phyloP scores from a whole-genome alignment of 2,113 vertebrate species.

The Edolisoma coerulescens region DNA sequence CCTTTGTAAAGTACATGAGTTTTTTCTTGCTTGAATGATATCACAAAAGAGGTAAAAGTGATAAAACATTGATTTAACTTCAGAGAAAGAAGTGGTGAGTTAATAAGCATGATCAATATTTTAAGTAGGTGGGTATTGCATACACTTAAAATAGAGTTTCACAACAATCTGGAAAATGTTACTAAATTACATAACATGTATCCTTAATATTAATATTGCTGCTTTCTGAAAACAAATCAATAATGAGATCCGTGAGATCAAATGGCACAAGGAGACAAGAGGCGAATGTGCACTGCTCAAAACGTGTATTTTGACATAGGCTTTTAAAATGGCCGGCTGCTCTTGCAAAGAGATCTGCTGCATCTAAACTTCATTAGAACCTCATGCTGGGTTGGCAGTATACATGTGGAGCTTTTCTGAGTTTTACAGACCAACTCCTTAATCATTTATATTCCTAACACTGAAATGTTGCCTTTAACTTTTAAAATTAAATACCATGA shows the following conservation, averaged over 20 bases:
- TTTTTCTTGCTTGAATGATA: neutral
- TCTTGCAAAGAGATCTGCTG: neutral
- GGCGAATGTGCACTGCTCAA: neutral
- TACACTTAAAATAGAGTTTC: neutral
- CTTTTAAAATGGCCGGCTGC: neutral
- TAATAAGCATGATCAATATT: neutral
- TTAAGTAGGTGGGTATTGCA: neutral
- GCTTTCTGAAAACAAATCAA: neutral
- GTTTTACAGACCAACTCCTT: neutral
- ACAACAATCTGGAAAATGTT: neutral
- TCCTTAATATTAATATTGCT: neutral
- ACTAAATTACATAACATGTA: neutral
- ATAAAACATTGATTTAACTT: neutral
- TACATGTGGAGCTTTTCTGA: neutral
- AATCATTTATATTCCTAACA: neutral
- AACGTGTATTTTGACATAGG: rapidly evolving
- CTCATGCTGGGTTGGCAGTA: neutral
- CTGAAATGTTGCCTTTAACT: neutral
- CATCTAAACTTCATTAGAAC: neutral
- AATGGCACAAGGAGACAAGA: neutral
- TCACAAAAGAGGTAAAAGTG: neutral
- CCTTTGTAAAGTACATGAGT: neutral
- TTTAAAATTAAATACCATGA: neutral
- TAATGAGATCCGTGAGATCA: neutral
- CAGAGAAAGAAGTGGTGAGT: neutral